Base-by-base conservation (phyloP, 2,797 vertebrate species). In the Pseudochirops corinnae region DNA sequence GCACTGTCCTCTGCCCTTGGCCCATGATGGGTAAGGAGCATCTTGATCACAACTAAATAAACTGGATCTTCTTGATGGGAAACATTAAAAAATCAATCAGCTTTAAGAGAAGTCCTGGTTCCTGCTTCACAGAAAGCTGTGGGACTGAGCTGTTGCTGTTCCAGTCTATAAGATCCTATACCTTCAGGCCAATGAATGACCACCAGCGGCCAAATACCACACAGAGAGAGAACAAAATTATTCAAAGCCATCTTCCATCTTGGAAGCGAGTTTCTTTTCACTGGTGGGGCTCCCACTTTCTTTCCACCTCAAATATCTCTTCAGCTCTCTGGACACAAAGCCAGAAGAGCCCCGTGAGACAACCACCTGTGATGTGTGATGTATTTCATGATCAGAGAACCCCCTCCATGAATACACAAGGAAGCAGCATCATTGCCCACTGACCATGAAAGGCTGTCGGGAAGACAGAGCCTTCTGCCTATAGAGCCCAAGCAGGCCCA, bases 61-160 rank as follows among this genome's bases (percentile, higher is more conserved):
- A 14, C 9, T 52, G 29, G 58, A 67, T 90, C 55, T 94, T 95
- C 74, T 53, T 94, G 50, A 53, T 50, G 52, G 91, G 28, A 55
- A 94, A 87, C 93, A 90, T 92, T 74, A 94, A 90, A 95, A 62
- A 95, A 95, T 55, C 91, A 91, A 95, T 62, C n/a, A 82, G 21
- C 74, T 87, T 92, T 82, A 94, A 95, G 52, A 94, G 14, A 90
- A 90, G 26, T 67, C 58, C 31, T 92, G 94, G 56, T 93, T 21
- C 33, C 56, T 52, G 31, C 92, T 16, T 90, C 93, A 87, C 52
- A 93, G 92, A 96, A 91, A 31, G n/a, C 56, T 92, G 4, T 10
- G 46, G 16, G n/a, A 21, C 1, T 50, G 74, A 50, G 74, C 10
- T 87, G 24, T 11, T 50, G 55, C 92, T 53, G 91, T 55, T 95